phyloP scores from a whole-genome alignment of 2,797 vertebrate species.

The Lithobates sylvaticus region DNA sequence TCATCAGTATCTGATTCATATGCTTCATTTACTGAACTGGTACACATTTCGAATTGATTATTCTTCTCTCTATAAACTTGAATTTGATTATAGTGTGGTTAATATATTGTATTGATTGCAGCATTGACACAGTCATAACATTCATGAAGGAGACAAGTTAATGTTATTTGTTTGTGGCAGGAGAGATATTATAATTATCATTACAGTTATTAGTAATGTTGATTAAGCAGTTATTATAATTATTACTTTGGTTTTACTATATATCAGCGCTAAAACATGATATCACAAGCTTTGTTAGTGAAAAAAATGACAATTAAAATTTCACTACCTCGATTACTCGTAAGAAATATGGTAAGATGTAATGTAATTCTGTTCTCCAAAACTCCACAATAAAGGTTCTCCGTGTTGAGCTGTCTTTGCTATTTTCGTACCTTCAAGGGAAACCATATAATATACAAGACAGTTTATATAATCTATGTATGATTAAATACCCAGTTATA shows the following conservation, averaged over 20 bases:
- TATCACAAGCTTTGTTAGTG: not conserved
- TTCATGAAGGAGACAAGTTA: not conserved
- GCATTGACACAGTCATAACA: not conserved
- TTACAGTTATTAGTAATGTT: not conserved
- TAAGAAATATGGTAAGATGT: not conserved
- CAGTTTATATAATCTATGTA: not conserved
- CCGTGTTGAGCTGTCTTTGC: not conserved
- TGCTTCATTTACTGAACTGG: not conserved
- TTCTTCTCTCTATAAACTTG: slow-evolving; percentile 4
- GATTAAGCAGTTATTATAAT: not conserved
- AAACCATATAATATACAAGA: not conserved
- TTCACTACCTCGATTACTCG: not conserved
- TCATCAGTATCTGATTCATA: not conserved
- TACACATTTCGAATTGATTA: slow-evolving; percentile 2
- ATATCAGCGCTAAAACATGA: not conserved
- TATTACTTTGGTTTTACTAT: not conserved
- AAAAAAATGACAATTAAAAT: not conserved
- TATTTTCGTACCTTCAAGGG: not conserved
- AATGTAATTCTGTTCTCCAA: not conserved
- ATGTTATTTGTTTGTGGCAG: not conserved
- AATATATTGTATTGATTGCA: slow-evolving; percentile 22
- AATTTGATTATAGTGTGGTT: not conserved
- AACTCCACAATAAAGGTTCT: not conserved
- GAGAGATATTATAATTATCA: not conserved
- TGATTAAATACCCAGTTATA: not conserved